Evolutionary conservation across 2,888 invertebrate genomes (phyloP), one percentile per base, ranked within the genome.

Genomic region (Xiphydria camelus): DNA sequence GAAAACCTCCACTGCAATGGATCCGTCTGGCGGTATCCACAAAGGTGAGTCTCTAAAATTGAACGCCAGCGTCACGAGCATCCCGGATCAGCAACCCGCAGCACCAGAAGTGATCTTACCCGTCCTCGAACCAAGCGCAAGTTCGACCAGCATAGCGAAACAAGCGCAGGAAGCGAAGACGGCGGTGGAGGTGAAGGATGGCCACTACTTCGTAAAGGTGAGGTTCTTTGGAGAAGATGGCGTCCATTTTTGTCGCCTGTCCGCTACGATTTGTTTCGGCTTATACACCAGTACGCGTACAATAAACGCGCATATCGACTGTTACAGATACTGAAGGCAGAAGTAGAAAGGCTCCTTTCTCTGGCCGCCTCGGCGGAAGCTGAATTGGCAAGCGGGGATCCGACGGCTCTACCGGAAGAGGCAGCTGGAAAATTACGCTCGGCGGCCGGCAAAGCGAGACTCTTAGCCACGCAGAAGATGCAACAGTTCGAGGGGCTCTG

Each of bases 381-480:
- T 50, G 87, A 89, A 59, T 77, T 90, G 60, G 82, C 83, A 44
- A 76, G 57, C 36, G 64, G 58, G 10, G 59, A 62, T 36, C 60
- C 66, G 33, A 59, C 77, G n/a, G 78, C 80, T 47, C 75, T 88
- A 38, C 80, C 83, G 3, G 93, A 93, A 66, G 93, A 94, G 72
- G 84, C 88, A 0, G 80, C 88, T 46, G 96, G 96, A 0, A 83
- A 89, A 62, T 78, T 97, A 23, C 82, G 94, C 43, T 87, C 94
- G 0, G 91, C 94, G 1, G 83, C 93, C 4, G 96, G 97, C 12
- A 95, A 97, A 77, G 94, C 94, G 4, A 84, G 91, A 53, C 80
- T 97, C 20, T 79, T 97, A 53, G 87, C 91, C 19, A 86, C 88
- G 9, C 92, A 96, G 78, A 97, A 96, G 76, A 92, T 96, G 85